A percentile compares a stretch with the other conserved stretches of the same genome.
Evolutionary conservation across 2,113 vertebrate genomes (phyloP).

Genomic region (Ceyx cyanopectus): DNA sequence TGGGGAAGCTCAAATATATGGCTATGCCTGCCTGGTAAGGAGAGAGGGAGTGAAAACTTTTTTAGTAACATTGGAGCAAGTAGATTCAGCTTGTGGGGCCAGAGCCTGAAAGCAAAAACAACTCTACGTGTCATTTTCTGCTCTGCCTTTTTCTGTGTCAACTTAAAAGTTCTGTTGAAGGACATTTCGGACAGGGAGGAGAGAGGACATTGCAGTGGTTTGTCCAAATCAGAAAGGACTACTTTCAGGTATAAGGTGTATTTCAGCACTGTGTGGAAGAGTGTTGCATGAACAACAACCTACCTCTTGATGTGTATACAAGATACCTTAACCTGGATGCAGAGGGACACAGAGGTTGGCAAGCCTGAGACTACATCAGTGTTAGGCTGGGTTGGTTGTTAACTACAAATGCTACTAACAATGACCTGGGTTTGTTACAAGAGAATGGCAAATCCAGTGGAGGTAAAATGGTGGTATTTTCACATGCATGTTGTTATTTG

Average conservation of each 20-base stretch:
- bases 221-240: neutral
- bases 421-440: neutral
- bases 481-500: neutral
- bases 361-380: neutral
- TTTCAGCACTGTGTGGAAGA: neutral
- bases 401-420: neutral
- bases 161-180: neutral
- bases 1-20: neutral
- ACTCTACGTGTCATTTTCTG: fast-evolving
- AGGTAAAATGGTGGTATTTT: neutral
- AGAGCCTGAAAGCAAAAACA: neutral
- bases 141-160: neutral
- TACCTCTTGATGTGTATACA: neutral
- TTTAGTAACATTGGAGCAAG: neutral
- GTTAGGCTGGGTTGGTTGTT: neutral
- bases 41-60: neutral
- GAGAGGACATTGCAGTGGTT: neutral
- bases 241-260: neutral
- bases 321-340: neutral
- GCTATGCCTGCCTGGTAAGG: neutral
- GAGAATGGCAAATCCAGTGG: neutral
- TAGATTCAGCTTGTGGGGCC: neutral
- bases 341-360: neutral
- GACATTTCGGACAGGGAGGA: neutral
- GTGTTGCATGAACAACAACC: neutral